A percentile compares a stretch with the other conserved stretches of the same genome.
Conservation (phyloP, 1,140 invertebrate species). For the Magallana gigas region DNA sequence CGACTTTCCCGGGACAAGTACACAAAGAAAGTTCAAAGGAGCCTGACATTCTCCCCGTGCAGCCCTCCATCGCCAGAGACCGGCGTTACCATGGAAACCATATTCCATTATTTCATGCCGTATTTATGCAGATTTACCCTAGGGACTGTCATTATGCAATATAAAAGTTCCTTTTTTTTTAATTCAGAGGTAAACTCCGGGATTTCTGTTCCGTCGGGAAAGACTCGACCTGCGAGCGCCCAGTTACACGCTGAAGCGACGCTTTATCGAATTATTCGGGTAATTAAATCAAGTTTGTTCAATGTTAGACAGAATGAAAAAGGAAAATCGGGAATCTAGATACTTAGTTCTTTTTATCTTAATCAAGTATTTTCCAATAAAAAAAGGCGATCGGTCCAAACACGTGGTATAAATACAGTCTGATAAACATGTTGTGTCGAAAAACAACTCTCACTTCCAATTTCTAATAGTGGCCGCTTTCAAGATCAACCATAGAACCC, state of each 20-base stretch:
- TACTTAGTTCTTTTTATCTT: not conserved
- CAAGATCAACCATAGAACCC: no score
- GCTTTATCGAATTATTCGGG: not conserved
- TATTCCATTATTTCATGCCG: slow-evolving; percentile 4
- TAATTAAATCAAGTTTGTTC: not conserved
- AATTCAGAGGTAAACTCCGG: not conserved
- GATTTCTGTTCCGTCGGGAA: not conserved
- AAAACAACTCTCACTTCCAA: no score
- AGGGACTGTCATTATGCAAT: not conserved
- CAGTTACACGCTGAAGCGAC: not conserved
- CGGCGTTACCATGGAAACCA: slow-evolving; percentile 13
- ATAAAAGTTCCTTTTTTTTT: not conserved
- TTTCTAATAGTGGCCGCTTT: no score
- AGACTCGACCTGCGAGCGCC: not conserved
- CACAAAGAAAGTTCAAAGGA: slow-evolving; percentile 36
- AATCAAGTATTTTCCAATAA: not conserved
- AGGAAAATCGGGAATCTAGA: not conserved
- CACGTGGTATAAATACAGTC: no score
- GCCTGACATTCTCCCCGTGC: slow-evolving; percentile 2
- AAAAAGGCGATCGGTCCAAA: not conserved
- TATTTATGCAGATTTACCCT: not conserved
- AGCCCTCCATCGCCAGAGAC: slow-evolving; percentile 8
- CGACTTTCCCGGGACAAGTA: not conserved
- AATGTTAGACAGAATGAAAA: not conserved
- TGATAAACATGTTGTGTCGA: no score